phyloP scores from a whole-genome alignment of 2,888 invertebrate species.

The Drosophila kambysellisi region DNA sequence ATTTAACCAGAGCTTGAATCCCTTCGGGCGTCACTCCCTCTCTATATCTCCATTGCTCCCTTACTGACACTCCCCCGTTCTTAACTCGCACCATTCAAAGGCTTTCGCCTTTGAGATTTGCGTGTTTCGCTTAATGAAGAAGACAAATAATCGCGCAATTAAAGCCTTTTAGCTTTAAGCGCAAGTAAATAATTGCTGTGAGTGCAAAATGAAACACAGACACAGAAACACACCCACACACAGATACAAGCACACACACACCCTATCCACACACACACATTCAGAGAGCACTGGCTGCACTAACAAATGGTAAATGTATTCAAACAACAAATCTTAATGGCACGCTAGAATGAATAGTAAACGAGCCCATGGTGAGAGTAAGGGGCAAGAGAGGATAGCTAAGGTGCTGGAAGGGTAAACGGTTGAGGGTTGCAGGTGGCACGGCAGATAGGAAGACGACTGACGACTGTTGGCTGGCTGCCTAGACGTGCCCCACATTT shows the following conservation, averaged over 20 bases:
- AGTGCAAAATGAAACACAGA: slow-evolving; percentile 66
- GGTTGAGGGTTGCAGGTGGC: slow-evolving; percentile 27
- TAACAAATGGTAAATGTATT: slow-evolving; percentile 80
- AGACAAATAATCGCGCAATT: slow-evolving; percentile 84
- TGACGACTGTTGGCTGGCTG: slow-evolving; percentile 48
- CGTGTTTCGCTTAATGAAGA: slow-evolving; percentile 83
- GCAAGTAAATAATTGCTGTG: slow-evolving; percentile 83
- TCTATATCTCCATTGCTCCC: slow-evolving; percentile 6
- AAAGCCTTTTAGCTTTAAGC: slow-evolving; percentile 84
- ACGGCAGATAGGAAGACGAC: slow-evolving; percentile 45
- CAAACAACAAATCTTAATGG: slow-evolving; percentile 81
- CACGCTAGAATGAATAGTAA: slow-evolving; percentile 81
- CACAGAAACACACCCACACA: slow-evolving; percentile 26
- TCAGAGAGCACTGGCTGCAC: slow-evolving; percentile 58
- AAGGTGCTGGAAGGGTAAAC: slow-evolving; percentile 27
- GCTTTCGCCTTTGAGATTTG: slow-evolving; percentile 77
- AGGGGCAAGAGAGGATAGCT: slow-evolving; percentile 3
- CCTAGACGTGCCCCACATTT: slow-evolving; percentile 26
- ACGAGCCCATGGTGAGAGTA: slow-evolving; percentile 53
- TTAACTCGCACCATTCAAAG: slow-evolving; percentile 13
- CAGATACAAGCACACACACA: slow-evolving; percentile 17
- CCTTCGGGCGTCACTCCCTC: background rate
- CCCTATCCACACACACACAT: slow-evolving; percentile 22
- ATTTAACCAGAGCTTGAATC: background rate
- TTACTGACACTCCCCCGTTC: slow-evolving; percentile 7